Evolutionary conservation across 2,888 invertebrate genomes (phyloP), one percentile per base, ranked within the genome.

Genomic region (Merodon equestris): DNA sequence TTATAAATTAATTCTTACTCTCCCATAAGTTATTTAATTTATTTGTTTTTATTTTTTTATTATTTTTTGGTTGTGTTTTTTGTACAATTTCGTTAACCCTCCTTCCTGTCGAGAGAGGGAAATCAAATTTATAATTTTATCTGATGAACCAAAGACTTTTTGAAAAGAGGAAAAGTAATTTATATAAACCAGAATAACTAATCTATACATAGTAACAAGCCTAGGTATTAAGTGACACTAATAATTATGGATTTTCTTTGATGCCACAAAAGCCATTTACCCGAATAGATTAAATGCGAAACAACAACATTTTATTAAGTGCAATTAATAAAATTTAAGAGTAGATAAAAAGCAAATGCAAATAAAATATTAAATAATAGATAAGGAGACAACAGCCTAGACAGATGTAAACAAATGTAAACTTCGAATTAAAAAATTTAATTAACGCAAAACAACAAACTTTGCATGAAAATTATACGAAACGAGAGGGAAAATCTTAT

Each of bases 241-340:
- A 70, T 70, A 64, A 60, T 54, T 68, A 73, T 60, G 58, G 50
- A 64, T 79, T 79, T 79, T 74, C 63, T 79, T 74, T 68, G 63
- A 70, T 74, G 79, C 74, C 74, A 79, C 79, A 74, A 68, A 70
- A 81, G 72, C 73, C 72, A 79, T 60, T 77, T 73, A 81, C 70
- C 58, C 66, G 73, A 71, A 73, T 82, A 83, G 74, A 27, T 71
- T 70, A 81, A 63, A 36, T 76, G 70, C 76, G 72, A 76, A 72
- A 77, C 58, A 76, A 77, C 67, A 81, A 75, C 27, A 58, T 81
- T 81, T 81, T 76, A 81, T 81, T 76, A 81, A 76, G 81, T 81
- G 75, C 76, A 76, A 81, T 76, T 79, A 79, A 79, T 79, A 79
- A 79, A 74, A 79, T 79, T 48, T 79, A 79, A 79, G 74, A 79